Conservation (phyloP, 2,888 invertebrate species). For the Caenorhabditis sp. region DNA sequence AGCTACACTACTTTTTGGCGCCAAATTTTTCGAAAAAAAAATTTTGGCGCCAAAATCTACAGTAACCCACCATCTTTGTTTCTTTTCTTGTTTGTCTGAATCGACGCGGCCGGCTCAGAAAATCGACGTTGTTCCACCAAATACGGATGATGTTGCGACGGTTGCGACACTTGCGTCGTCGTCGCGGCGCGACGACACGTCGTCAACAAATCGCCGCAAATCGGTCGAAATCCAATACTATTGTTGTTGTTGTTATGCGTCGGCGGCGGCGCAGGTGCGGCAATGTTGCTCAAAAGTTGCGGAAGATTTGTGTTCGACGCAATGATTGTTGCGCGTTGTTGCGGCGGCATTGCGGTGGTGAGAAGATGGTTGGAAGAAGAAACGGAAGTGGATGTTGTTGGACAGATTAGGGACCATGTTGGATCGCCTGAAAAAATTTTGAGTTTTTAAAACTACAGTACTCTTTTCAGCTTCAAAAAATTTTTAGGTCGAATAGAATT, state of each 20-base stretch:
- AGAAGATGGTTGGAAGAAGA: too few species aligned
- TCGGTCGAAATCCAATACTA: constrained; percentile 3
- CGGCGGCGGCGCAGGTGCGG: constrained; percentile 7
- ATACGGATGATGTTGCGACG: constrained; percentile 26
- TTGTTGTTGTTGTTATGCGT: background rate
- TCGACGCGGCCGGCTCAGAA: constrained; percentile 39
- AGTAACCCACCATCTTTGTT: constrained; percentile 34
- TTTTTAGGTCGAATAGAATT: constrained; percentile 11
- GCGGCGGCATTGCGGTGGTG: too few species aligned
- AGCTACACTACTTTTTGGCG: background rate
- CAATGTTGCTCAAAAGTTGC: constrained; percentile 3
- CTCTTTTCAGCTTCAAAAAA: too few species aligned
- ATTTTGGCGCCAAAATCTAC: background rate
- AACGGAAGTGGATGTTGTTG: constrained; percentile 24
- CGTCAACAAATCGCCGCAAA: constrained; percentile 24
- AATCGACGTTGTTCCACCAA: constrained; percentile 39
- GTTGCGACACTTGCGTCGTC: too few species aligned
- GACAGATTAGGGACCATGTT: background rate
- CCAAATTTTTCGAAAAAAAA: background rate
- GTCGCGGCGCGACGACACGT: too few species aligned
- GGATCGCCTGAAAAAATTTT: background rate
- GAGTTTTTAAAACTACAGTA: too few species aligned
- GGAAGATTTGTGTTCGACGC: background rate
- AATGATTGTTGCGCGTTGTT: background rate
- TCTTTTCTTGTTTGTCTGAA: constrained; percentile 13